These are phyloP conservation scores for Coreius guichenoti DNA, from an alignment of 2,797 vertebrate species.

Conservation along the genomic window DNA sequence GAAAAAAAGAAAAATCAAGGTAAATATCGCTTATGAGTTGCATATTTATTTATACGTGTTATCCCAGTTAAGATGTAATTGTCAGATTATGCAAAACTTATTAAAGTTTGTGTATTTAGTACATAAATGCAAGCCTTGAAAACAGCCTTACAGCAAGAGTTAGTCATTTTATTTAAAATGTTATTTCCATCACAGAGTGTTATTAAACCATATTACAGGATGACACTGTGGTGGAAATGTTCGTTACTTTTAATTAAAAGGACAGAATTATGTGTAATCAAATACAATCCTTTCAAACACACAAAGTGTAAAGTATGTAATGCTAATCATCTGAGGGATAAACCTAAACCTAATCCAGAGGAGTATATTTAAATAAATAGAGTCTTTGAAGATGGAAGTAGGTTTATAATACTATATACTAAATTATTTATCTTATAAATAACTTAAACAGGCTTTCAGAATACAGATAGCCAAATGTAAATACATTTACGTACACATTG, in stretches of 20 bases:
- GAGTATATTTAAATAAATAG: constrained; percentile 17
- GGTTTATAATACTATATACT: constrained; percentile 15
- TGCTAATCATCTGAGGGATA: constrained; percentile 32
- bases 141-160: not conserved
- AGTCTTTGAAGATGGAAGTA: not conserved
- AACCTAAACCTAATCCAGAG: constrained; percentile 4
- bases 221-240: not conserved
- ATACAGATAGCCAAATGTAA: constrained; percentile 4
- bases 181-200: not conserved
- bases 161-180: not conserved
- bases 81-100: not conserved
- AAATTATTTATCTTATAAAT: constrained; percentile 34
- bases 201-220: not conserved
- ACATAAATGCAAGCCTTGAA: not conserved
- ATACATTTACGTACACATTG: not conserved
- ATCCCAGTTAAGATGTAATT: not conserved
- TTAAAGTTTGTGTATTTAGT: not conserved
- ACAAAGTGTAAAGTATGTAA: constrained; percentile 38
- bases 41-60: not conserved
- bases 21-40: not conserved
- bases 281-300: constrained; percentile 36
- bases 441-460: not conserved
- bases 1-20: not conserved
- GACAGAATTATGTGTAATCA: constrained; percentile 47
- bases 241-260: too few species aligned